These are phyloP conservation scores for Phacellophora camtschatica DNA, from an alignment of 30 jellyfish, hydroid and myxozoan genomes.

Conservation along the genomic window DNA sequence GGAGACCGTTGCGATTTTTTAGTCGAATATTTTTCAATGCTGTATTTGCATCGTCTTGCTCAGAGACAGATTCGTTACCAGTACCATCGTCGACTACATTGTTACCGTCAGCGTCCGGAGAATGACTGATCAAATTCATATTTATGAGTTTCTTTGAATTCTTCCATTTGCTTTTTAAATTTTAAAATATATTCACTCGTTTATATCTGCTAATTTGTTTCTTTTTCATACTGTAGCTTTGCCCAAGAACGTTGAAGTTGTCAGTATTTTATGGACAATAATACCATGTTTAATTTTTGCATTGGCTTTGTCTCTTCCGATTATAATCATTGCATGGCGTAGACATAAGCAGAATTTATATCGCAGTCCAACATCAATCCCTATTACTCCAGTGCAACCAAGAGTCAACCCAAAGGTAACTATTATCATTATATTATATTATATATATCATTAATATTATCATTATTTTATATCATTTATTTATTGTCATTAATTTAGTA, in stretches of 20 bases:
- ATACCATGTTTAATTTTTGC: constrained; percentile 92
- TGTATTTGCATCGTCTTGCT: neutral
- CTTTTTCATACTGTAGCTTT: constrained; percentile 40
- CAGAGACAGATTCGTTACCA: neutral
- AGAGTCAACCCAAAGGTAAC: constrained; percentile 89
- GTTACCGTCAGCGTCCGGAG: no score
- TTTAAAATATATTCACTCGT: no score
- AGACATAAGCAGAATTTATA: constrained; percentile 84
- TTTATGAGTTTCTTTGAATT: no score
- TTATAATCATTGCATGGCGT: constrained; percentile 93
- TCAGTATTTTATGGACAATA: constrained; percentile 87
- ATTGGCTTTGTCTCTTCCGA: constrained; percentile 80
- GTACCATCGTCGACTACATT: no score
- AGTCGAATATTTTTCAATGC: neutral
- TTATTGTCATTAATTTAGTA: no score
- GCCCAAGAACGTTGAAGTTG: constrained; percentile 76
- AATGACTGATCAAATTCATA: no score
- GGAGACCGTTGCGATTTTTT: neutral
- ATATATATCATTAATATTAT: no score
- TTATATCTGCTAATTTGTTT: no score
- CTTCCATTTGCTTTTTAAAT: no score
- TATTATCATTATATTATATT: neutral
- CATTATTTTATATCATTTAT: no score
- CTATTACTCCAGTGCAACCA: constrained; percentile 78
- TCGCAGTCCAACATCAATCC: constrained; percentile 72